Percentiles rank a stretch among this genome's conserved stretches.
These are phyloP conservation scores for Eutolmus rufibarbis DNA, from an alignment of 2,888 invertebrate species.

Conservation along the genomic window DNA sequence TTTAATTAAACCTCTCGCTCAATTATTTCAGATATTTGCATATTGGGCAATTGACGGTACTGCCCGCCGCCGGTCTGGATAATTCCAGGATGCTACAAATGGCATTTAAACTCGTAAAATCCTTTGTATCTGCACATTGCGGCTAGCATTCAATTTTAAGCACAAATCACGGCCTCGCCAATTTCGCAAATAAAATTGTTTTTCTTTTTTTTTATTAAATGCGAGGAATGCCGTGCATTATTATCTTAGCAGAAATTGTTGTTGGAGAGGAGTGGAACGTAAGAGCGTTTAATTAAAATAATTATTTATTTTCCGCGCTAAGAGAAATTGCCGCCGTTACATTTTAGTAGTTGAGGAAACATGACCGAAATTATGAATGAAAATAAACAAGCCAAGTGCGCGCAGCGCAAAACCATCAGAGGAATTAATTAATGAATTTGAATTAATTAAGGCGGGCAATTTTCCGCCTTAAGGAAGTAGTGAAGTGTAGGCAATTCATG, in stretches of 20 bases:
- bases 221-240: not conserved
- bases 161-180: not conserved
- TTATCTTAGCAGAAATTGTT: not conserved
- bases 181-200: not conserved
- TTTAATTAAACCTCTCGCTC: not conserved
- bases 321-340: not conserved
- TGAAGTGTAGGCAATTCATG: not conserved
- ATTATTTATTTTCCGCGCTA: not conserved
- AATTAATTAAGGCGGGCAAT: constrained; percentile 1
- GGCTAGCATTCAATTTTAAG: not conserved
- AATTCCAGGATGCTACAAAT: not conserved
- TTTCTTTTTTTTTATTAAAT: not conserved
- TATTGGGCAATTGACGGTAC: not conserved
- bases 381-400: not conserved
- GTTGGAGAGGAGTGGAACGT: not conserved
- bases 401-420: not conserved
- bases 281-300: not conserved
- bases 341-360: not conserved
- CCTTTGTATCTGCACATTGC: not conserved
- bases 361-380: not conserved
- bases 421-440: constrained; percentile 22
- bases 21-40: not conserved
- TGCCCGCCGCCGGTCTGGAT: not conserved
- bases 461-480: not conserved
- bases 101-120: not conserved